A percentile compares a stretch with the other conserved stretches of the same genome.
phyloP scores from a whole-genome alignment of 2,113 vertebrate species.

The Ginglymostoma cirratum region DNA sequence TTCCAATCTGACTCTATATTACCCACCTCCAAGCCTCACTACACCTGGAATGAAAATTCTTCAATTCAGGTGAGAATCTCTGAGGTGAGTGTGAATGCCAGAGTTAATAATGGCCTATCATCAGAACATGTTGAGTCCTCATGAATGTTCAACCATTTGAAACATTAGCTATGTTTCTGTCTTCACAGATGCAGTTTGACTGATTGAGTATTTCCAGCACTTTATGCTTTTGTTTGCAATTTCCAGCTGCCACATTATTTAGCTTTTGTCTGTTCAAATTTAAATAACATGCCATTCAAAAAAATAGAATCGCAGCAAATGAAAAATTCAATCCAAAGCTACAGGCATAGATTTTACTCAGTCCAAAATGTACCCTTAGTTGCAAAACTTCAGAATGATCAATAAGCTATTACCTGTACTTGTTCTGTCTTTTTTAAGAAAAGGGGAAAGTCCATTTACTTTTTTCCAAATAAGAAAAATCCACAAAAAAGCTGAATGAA shows the following conservation, averaged over 20 bases:
- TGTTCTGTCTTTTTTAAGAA: slow-evolving; percentile 8
- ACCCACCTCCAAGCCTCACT: no score
- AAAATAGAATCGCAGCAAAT: background rate
- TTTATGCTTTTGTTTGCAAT: background rate
- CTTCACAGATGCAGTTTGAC: background rate
- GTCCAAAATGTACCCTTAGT: slow-evolving; percentile 7
- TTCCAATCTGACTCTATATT: no score
- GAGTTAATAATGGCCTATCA: background rate
- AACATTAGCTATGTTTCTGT: no score
- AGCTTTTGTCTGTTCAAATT: slow-evolving; percentile 1
- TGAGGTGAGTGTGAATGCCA: no score
- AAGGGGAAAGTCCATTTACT: slow-evolving; percentile 25
- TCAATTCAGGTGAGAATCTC: no score
- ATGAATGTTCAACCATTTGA: no score
- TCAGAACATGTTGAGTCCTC: no score
- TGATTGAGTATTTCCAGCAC: background rate
- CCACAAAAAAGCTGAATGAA: slow-evolving; percentile 14
- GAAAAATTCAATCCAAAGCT: background rate
- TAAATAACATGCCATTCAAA: background rate
- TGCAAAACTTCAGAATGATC: slow-evolving; percentile 3
- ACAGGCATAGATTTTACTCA: slow-evolving; percentile 13
- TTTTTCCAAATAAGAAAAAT: slow-evolving; percentile 31
- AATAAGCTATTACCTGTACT: slow-evolving; percentile 30
- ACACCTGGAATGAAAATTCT: no score
- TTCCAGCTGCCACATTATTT: background rate